phyloP scores from a whole-genome alignment of 2,113 vertebrate genomes.

The Hippolais icterina region DNA sequence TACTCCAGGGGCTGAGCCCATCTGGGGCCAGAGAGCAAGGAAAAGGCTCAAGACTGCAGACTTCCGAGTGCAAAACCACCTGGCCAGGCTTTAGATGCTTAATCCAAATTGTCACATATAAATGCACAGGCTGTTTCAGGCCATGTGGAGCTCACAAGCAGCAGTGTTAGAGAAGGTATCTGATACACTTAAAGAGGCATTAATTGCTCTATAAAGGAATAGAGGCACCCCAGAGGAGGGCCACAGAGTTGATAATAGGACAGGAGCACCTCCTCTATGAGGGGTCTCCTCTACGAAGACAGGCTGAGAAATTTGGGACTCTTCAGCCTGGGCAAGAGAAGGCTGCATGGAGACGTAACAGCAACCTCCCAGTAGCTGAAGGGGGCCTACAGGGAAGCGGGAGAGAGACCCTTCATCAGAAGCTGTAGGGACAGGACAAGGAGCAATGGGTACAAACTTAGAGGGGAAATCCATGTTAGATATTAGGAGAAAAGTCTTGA shows the following conservation, averaged over 20 bases:
- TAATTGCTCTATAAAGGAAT: background rate
- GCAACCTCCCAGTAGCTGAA: background rate
- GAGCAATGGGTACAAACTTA: background rate
- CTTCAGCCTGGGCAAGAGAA: background rate
- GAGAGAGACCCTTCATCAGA: background rate
- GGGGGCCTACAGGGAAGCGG: background rate
- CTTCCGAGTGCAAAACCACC: conserved; percentile 36
- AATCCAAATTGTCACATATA: background rate
- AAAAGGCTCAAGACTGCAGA: conserved; percentile 28
- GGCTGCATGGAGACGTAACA: background rate
- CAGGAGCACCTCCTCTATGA: background rate
- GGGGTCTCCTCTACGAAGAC: background rate
- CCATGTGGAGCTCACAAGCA: background rate
- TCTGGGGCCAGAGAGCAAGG: conserved; percentile 1
- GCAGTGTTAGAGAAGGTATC: background rate
- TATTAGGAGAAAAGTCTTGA: background rate
- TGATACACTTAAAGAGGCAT: background rate
- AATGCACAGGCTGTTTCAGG: background rate
- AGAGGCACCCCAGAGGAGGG: background rate
- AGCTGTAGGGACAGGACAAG: background rate
- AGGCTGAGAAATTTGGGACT: background rate
- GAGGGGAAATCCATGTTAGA: accelerated
- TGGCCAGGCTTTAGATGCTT: background rate
- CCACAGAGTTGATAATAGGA: background rate
- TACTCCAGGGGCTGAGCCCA: background rate